Evolutionary conservation across 2,113 vertebrate genomes (phyloP).

Genomic region (Carassius auratus): DNA sequence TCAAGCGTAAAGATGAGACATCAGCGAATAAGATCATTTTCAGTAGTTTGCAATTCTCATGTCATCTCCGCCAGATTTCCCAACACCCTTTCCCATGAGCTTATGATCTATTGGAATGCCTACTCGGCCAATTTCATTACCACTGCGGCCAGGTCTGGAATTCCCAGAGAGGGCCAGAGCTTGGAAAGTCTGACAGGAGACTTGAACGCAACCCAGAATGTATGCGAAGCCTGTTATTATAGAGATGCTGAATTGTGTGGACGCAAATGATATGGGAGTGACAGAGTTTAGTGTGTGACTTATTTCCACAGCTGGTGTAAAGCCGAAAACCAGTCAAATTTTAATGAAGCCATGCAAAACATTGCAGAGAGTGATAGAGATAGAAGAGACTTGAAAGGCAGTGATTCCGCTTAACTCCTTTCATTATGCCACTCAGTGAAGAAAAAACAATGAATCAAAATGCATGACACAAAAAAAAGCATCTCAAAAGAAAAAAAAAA

Average conservation of each 20-base stretch:
- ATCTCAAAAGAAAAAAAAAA: neutral
- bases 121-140: slow-evolving; percentile 70
- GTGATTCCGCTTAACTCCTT: neutral
- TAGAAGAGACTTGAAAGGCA: slow-evolving; percentile 3
- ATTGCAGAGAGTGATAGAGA: neutral
- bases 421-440: neutral
- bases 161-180: slow-evolving; percentile 70
- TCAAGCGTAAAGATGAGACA: slow-evolving; percentile 63
- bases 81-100: slow-evolving; percentile 75
- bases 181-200: slow-evolving; percentile 73
- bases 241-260: slow-evolving; percentile 69
- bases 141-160: slow-evolving; percentile 75
- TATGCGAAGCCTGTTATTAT: slow-evolving; percentile 76
- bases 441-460: neutral
- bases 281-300: slow-evolving; percentile 76
- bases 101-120: slow-evolving; percentile 70
- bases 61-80: slow-evolving; percentile 71
- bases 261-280: slow-evolving; percentile 76
- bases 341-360: slow-evolving; percentile 60
- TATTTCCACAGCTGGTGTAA: slow-evolving; percentile 67
- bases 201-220: slow-evolving; percentile 72
- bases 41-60: slow-evolving; percentile 68
- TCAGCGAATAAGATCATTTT: slow-evolving; percentile 69
- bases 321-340: slow-evolving; percentile 71
- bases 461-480: neutral